These are phyloP conservation scores for Microctenopoma stevenorrisi DNA, from an alignment of 2,797 vertebrate species.

Conservation along the genomic window DNA sequence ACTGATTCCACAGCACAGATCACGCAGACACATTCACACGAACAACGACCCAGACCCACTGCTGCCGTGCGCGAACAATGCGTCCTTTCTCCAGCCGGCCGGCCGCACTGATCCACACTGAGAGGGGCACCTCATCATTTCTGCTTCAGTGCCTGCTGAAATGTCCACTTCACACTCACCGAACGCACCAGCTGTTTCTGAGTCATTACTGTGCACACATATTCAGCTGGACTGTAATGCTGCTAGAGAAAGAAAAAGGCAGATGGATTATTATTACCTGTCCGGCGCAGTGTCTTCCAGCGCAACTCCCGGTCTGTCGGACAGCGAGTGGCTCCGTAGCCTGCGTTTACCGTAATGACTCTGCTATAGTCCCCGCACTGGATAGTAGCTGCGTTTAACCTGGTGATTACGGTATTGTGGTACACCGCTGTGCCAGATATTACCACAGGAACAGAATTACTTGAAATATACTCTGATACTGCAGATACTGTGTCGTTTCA, in stretches of 20 bases:
- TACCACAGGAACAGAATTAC: no score
- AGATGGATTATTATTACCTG: conserved; percentile 80
- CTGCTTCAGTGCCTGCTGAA: conserved; percentile 48
- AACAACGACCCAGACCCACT: conserved; percentile 33
- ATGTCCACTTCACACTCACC: conserved; percentile 13
- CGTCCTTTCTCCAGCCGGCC: conserved; percentile 63
- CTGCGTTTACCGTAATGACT: conserved; percentile 79
- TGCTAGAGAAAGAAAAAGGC: conserved; percentile 16
- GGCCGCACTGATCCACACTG: conserved; percentile 40
- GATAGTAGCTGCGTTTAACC: not conserved
- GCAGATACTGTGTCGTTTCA: no score
- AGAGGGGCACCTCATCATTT: conserved; percentile 65
- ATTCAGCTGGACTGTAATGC: not conserved
- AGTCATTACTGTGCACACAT: not conserved
- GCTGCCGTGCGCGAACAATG: conserved; percentile 72
- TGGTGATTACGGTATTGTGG: conserved; percentile 45
- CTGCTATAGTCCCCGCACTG: not conserved
- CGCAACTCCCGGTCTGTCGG: conserved; percentile 73
- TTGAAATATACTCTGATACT: no score
- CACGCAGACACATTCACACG: conserved; percentile 13
- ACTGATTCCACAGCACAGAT: conserved; percentile 30
- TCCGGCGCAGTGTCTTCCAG: conserved; percentile 77
- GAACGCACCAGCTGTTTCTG: not conserved
- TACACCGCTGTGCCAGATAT: no score
- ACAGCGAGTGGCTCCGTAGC: conserved; percentile 67